Percentiles rank a stretch among this genome's conserved stretches.
Conservation (phyloP, 1,140 invertebrate species). For the Drosophila persimilis region DNA sequence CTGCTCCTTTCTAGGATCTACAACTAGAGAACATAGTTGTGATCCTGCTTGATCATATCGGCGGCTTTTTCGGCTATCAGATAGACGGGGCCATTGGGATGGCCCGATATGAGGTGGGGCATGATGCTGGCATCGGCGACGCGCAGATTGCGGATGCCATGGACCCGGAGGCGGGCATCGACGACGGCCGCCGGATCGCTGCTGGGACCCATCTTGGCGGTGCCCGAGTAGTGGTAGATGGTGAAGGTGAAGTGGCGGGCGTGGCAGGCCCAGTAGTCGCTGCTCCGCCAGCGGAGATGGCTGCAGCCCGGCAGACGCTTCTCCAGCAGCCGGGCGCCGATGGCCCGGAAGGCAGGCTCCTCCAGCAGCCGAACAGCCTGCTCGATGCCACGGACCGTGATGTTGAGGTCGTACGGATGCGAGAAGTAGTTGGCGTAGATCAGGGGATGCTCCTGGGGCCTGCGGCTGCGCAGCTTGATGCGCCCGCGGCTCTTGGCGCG, state of each 20-base stretch:
- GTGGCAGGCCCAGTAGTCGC: conserved; percentile 90
- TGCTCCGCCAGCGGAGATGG: conserved; percentile 85
- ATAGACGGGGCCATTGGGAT: conserved; percentile 87
- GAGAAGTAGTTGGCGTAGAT: conserved; percentile 92
- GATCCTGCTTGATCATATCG: conserved; percentile 86
- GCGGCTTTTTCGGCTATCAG: conserved; percentile 89
- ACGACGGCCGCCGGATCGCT: conserved; percentile 88
- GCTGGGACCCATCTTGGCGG: conserved; percentile 92
- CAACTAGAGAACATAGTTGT: conserved; percentile 18
- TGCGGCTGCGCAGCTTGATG: conserved; percentile 86
- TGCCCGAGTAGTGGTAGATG: conserved; percentile 91
- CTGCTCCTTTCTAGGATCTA: no score
- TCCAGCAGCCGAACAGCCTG: conserved; percentile 84
- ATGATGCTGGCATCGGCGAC: conserved; percentile 91
- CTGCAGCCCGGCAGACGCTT: conserved; percentile 86
- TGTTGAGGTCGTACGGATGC: conserved; percentile 85
- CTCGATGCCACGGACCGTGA: conserved; percentile 87
- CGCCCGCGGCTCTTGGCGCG: conserved; percentile 89
- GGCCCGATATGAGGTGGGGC: conserved; percentile 85
- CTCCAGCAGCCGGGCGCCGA: conserved; percentile 85
- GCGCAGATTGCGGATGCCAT: conserved; percentile 87
- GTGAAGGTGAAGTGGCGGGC: conserved; percentile 87
- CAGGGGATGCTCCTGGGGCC: conserved; percentile 89
- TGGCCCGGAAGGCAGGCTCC: conserved; percentile 85
- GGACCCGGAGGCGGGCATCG: conserved; percentile 87